These are phyloP conservation scores for Morelia viridis DNA, from an alignment of 2,797 vertebrate species.

Conservation along the genomic window DNA sequence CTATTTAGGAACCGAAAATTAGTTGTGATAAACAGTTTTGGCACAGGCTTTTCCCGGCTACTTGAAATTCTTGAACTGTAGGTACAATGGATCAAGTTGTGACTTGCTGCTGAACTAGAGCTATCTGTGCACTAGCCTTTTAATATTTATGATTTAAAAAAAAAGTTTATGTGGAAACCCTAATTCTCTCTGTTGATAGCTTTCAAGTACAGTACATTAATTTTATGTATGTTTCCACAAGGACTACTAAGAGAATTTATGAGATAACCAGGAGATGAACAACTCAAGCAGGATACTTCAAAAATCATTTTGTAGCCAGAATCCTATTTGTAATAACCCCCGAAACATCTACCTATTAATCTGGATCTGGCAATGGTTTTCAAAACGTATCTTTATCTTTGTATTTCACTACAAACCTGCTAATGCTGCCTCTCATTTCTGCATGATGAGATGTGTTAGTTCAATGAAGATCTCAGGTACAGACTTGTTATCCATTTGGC, in stretches of 20 bases:
- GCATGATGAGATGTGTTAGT: slow-evolving; percentile 14
- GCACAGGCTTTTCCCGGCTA: neutral
- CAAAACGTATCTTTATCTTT: neutral
- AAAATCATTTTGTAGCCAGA: neutral
- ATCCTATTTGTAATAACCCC: neutral
- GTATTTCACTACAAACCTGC: neutral
- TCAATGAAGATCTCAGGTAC: slow-evolving; percentile 25
- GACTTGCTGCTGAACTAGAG: neutral
- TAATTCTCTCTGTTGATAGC: neutral
- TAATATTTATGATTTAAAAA: neutral
- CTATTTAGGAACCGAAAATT: neutral
- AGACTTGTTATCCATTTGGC: slow-evolving; percentile 6
- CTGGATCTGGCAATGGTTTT: neutral
- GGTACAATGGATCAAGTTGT: neutral
- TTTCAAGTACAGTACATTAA: neutral
- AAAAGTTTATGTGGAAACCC: neutral
- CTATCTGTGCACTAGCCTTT: neutral
- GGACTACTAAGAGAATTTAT: neutral
- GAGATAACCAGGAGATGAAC: neutral
- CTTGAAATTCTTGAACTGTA: neutral
- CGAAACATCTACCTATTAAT: neutral
- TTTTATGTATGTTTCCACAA: neutral
- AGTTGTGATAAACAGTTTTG: neutral
- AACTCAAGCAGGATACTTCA: neutral
- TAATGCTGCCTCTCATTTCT: slow-evolving; percentile 24